A percentile compares a stretch with the other conserved stretches of the same genome.
These are phyloP conservation scores for Drosophila barbarae DNA, from an alignment of 2,888 invertebrate species.

Conservation along the genomic window DNA sequence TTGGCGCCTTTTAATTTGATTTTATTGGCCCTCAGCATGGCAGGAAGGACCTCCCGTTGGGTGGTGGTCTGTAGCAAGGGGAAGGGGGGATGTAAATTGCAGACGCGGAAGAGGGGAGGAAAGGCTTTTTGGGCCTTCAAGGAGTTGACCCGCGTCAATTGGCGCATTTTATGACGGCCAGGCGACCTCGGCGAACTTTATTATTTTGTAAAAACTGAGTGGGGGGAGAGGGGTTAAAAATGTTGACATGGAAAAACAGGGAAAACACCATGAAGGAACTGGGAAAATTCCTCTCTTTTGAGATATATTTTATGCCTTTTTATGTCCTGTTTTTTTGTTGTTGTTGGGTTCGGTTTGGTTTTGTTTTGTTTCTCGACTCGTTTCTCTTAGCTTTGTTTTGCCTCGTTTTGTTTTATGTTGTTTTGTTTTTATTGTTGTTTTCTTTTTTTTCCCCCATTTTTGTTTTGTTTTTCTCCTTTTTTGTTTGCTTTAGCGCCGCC, in stretches of 20 bases:
- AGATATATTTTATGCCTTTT: conserved; percentile 54
- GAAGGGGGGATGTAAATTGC: conserved; percentile 5
- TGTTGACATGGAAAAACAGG: conserved; percentile 30
- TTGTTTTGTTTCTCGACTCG: conserved; percentile 28
- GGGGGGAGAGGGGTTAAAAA: neutral
- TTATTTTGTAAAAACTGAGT: conserved; percentile 47
- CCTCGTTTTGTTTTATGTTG: conserved; percentile 4
- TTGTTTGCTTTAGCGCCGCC: conserved; percentile 58
- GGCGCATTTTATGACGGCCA: conserved; percentile 62
- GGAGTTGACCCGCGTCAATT: conserved; percentile 65
- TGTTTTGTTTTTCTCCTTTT: conserved; percentile 1
- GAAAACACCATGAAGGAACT: conserved; percentile 12
- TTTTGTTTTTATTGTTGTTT: conserved; percentile 24
- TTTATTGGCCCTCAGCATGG: conserved; percentile 68
- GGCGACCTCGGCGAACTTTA: conserved; percentile 62
- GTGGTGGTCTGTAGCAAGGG: neutral
- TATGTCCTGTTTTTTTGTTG: conserved; percentile 28
- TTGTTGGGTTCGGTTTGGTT: conserved; percentile 32
- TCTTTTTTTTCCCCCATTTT: conserved; percentile 5
- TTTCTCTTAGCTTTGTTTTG: conserved; percentile 30
- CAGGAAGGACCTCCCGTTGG: conserved; percentile 18
- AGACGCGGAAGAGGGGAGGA: neutral
- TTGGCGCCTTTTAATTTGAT: conserved; percentile 76
- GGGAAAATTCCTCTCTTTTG: conserved; percentile 40
- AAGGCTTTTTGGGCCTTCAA: conserved; percentile 22